Evolutionary conservation across 2,113 vertebrate genomes (phyloP).

Genomic region (Podocnemis expansa): DNA sequence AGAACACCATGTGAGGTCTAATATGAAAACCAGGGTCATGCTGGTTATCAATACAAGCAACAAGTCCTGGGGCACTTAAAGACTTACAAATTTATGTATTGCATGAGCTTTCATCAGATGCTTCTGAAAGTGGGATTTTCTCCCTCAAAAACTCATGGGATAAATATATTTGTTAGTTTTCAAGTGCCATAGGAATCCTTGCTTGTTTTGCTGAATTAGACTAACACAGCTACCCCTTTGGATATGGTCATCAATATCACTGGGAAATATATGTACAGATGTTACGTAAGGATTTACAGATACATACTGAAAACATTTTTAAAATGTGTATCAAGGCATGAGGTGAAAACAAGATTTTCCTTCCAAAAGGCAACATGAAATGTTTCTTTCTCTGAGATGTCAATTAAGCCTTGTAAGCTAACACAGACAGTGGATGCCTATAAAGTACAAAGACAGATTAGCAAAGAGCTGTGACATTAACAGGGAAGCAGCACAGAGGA

Average conservation of each 20-base stretch:
- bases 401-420: neutral
- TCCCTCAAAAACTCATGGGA: too few species aligned
- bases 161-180: too few species aligned
- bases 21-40: neutral
- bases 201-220: too few species aligned
- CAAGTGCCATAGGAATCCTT: too few species aligned
- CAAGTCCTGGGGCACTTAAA: too few species aligned
- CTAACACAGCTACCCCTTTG: too few species aligned
- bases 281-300: neutral
- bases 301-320: neutral
- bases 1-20: neutral
- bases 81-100: too few species aligned
- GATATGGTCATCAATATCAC: neutral
- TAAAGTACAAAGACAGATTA: neutral
- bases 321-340: neutral
- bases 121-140: too few species aligned
- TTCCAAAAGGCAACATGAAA: neutral
- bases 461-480: neutral
- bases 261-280: neutral
- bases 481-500: neutral
- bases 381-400: neutral
- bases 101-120: too few species aligned
- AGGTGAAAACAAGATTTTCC: neutral
- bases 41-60: too few species aligned
- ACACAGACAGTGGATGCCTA: neutral